These are phyloP conservation scores for Larimichthys polyactis DNA, from an alignment of 2,113 vertebrate genomes.

Conservation along the genomic window DNA sequence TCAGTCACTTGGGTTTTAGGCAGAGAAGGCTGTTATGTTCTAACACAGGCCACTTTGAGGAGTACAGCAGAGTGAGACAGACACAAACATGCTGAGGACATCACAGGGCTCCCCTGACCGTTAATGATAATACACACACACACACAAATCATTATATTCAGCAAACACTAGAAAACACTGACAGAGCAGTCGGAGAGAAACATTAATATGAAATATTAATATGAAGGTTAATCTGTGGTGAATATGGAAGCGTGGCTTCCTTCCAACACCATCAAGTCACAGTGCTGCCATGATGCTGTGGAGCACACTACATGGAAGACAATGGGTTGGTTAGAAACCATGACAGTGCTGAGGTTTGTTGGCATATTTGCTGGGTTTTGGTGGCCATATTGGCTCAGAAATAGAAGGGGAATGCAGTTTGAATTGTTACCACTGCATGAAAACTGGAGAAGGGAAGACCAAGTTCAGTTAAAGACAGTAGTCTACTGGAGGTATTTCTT, in stretches of 20 bases:
- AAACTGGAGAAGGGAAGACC: neutral
- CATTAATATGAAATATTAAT: conserved; percentile 1
- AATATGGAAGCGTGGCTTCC: conserved; percentile 12
- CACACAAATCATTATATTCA: conserved; percentile 43
- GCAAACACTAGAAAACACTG: conserved; percentile 45
- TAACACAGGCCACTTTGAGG: conserved; percentile 42
- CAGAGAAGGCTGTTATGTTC: conserved; percentile 33
- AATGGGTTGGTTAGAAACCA: conserved; percentile 17
- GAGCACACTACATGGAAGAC: conserved; percentile 48
- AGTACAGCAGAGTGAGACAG: conserved; percentile 30
- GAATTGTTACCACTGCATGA: neutral
- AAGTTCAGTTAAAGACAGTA: neutral
- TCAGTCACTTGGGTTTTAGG: conserved; percentile 49
- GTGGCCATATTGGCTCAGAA: neutral
- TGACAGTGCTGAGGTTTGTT: conserved; percentile 18
- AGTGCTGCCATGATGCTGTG: conserved; percentile 31
- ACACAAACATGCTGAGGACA: conserved; percentile 64
- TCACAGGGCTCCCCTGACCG: neutral
- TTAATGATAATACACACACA: conserved; percentile 24
- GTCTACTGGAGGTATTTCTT: neutral
- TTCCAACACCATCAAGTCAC: conserved; percentile 9
- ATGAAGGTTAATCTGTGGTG: neutral
- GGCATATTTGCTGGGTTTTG: conserved; percentile 23
- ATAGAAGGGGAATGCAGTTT: conserved; percentile 11
- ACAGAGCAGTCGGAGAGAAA: neutral